Evolutionary conservation across 2,888 invertebrate species (phyloP), one percentile per base, ranked within the genome.

Genomic region (Palloptera scutellata): DNA sequence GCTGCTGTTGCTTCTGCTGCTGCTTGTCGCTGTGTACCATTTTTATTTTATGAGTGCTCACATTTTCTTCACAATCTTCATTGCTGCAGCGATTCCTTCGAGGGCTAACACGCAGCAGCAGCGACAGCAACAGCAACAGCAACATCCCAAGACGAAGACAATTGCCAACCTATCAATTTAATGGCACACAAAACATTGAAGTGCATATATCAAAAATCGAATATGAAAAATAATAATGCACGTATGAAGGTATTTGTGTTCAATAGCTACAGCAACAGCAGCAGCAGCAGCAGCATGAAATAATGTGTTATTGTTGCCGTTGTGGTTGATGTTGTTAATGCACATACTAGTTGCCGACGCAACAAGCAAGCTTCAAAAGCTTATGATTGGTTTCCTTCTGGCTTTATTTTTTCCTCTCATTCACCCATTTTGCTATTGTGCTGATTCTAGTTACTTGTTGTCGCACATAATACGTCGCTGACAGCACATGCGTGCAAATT

Each of bases 191-290:
- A 48, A 41, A 51, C 61, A 63, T 58, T 73, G 74, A 72, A 75
- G 75, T 74, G 72, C 72, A 74, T 75, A 74, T 72, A 75, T 75
- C 75, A 75, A 75, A 75, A 75, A 74, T 73, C 69, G 70, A 65
- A 70, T 73, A 75, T 73, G 74, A 75, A 30, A 30, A 74, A 75
- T 74, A 75, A 75, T 75, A 75, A 71, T 72, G 42, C n/a, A n/a
- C n/a, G n/a, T n/a, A n/a, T n/a, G n/a, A n/a, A n/a, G n/a, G n/a
- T 30, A 30, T 30, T 30, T 30, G 30, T 30, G 30, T 30, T 2
- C 30, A 30, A 30, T 30, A 30, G 30, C 30, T 4, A 30, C 30
- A 30, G 30, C 30, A 30, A 6, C 30, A 30, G 30, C 30, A 30
- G 30, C 30, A 30, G 30, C 30, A 30, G 30, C 30, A 30, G 6